Evolutionary conservation across 2,797 vertebrate genomes (phyloP), one percentile per base, ranked within the genome.

Genomic region (Coranthus polyacanthus): DNA sequence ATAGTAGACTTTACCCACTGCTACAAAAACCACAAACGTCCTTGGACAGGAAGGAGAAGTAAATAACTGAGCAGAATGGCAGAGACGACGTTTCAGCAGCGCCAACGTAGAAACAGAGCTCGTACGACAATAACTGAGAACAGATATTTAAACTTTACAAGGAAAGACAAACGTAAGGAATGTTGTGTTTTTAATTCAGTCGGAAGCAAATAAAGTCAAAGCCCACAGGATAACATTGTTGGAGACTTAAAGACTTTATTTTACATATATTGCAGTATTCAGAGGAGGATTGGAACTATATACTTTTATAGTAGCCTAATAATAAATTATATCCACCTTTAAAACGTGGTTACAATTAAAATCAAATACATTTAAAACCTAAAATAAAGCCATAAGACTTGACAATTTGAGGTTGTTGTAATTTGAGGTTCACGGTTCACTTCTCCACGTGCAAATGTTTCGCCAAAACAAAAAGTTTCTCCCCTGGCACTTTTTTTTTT

Each of bases 41-140:
- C 86, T 86, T 79, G 62, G 74, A 89, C 81, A 83, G 80, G 78
- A 84, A 76, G 71, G 43, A 58, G 80, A 85, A 79, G 82, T 86
- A 83, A 90, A 87, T 81, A 86, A 55, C 74, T 44, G 66, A 76
- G 77, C 62, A 54, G 75, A 85, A 53, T 73, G 75, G 79, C 60
- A 60, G 63, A 51, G 63, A 37, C 54, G 54, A 75, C 55, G 59
- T 41, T 64, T 64, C 62, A 36, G 58, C 20, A 11, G 64, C 67
- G 80, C 81, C 80, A 85, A 65, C 70, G 74, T 7, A 17, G 46
- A 83, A 86, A 72, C 41, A 36, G 69, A 73, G 58, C 75, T 42
- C 50, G 46, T 42, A 45, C 72, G 50, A 83, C 16, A 56, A 68
- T 43, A 72, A 84, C 81, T 11, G 58, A 74, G 52, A 13, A 53